A percentile compares a stretch with the other conserved stretches of the same genome.
phyloP scores from a whole-genome alignment of 2,797 vertebrate species.

The Fistularia commersonii region DNA sequence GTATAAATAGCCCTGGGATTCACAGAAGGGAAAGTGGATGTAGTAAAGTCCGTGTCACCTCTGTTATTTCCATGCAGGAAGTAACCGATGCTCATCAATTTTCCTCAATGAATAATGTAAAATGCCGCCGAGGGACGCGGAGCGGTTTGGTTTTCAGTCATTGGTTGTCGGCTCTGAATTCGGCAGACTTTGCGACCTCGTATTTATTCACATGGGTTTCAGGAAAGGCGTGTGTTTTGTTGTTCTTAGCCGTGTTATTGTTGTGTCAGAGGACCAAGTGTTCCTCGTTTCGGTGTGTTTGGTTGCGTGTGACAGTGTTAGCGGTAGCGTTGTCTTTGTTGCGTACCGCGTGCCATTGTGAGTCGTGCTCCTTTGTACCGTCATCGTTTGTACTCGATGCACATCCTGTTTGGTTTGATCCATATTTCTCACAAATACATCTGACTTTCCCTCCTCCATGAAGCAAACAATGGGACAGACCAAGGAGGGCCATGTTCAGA shows the following conservation, averaged over 20 bases:
- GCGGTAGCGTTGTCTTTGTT: not conserved
- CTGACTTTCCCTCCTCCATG: conserved; percentile 58
- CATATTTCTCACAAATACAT: conserved; percentile 44
- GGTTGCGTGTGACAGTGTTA: not conserved
- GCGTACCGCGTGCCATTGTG: conserved; percentile 6
- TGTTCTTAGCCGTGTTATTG: conserved; percentile 10
- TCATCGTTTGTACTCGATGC: conserved; percentile 23
- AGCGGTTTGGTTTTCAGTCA: not conserved
- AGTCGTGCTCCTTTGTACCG: conserved; percentile 15
- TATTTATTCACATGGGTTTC: conserved; percentile 11
- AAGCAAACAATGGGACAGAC: conserved; percentile 64
- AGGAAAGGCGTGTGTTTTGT: conserved; percentile 20
- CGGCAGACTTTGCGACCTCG: not conserved
- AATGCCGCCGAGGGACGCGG: conserved; percentile 30
- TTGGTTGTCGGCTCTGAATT: conserved; percentile 10
- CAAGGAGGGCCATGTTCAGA: conserved; percentile 45
- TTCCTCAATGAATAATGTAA: conserved; percentile 2
- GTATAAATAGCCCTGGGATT: conserved; percentile 46
- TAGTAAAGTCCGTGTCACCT: conserved; percentile 6
- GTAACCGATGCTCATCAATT: not conserved
- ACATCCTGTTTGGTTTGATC: conserved; percentile 36
- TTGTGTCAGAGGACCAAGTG: conserved; percentile 4
- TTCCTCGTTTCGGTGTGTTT: conserved; percentile 6
- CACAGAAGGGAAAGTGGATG: conserved; percentile 34
- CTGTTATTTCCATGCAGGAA: conserved; percentile 5